These are phyloP conservation scores for Zeugodacus cucurbitae DNA, from an alignment of 1,140 invertebrate genomes.

Conservation along the genomic window DNA sequence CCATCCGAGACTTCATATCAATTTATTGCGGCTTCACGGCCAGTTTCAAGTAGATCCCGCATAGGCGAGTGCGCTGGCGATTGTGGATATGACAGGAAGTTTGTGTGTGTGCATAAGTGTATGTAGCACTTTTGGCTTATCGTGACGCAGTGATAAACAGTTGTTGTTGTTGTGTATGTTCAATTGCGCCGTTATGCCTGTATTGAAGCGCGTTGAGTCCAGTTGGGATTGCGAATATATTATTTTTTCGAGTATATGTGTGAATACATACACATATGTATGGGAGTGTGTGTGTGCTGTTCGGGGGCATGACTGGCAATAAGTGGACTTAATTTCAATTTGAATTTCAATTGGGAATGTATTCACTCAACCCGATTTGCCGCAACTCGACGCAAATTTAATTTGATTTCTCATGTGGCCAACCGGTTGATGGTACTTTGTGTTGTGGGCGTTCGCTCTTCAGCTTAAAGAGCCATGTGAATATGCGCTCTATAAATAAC, in stretches of 20 bases:
- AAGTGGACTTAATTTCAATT: slow-evolving; percentile 28
- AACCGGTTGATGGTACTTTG: neutral
- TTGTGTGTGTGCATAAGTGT: neutral
- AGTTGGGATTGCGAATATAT: neutral
- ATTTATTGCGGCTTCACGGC: slow-evolving; percentile 22
- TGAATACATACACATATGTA: neutral
- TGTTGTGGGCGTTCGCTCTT: neutral
- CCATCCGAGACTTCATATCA: slow-evolving; percentile 24
- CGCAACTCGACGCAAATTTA: neutral
- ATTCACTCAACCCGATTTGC: slow-evolving; percentile 3
- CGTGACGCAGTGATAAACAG: too few species aligned
- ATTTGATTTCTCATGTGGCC: slow-evolving; percentile 12
- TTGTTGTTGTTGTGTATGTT: too few species aligned
- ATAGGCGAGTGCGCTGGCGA: neutral
- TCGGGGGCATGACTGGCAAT: neutral
- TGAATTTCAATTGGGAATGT: neutral
- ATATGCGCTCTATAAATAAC: too few species aligned
- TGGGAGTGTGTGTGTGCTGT: neutral
- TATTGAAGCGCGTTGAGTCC: neutral
- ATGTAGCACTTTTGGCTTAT: too few species aligned
- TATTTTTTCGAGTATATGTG: neutral
- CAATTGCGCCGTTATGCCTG: neutral
- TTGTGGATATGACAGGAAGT: neutral
- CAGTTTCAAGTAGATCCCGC: slow-evolving; percentile 24
- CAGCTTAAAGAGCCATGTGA: neutral